Conservation (phyloP, 2,888 invertebrate species). For the Myathropa florea region DNA sequence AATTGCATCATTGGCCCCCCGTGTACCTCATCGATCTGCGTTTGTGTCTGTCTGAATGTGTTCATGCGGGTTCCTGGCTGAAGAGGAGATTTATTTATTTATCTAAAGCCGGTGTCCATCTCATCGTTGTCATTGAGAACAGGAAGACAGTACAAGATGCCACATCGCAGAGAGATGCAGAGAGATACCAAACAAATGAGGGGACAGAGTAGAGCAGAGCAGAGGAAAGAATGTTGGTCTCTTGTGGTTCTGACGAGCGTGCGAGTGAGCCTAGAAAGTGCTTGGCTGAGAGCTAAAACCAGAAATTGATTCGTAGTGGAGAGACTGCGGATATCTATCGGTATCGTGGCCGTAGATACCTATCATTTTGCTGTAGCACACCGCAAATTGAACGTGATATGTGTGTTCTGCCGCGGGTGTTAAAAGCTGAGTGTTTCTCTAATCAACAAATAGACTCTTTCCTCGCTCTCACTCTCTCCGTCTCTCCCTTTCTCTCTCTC, state of each 20-base stretch:
- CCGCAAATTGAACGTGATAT: constrained; percentile 66
- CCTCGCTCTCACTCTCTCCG: background rate
- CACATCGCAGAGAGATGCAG: background rate
- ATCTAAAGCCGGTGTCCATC: constrained; percentile 15
- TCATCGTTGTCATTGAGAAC: constrained; percentile 12
- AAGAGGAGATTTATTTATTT: constrained; percentile 56
- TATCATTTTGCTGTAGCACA: constrained; percentile 48
- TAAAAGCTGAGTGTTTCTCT: constrained; percentile 40
- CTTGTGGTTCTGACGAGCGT: background rate
- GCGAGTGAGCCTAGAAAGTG: constrained; percentile 21
- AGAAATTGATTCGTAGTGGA: constrained; percentile 26
- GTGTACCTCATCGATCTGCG: background rate
- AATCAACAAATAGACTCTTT: constrained; percentile 47
- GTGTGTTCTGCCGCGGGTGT: constrained; percentile 18
- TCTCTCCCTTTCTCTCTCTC: background rate
- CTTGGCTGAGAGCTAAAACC: constrained; percentile 1
- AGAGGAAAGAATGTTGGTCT: constrained; percentile 22
- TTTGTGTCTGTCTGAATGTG: background rate
- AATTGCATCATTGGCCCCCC: constrained; percentile 3
- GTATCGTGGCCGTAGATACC: constrained; percentile 49
- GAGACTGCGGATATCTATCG: constrained; percentile 37
- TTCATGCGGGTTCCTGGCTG: constrained; percentile 5
- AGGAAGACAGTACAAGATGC: constrained; percentile 34
- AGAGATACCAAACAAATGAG: background rate
- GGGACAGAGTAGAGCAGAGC: background rate